phyloP scores from a whole-genome alignment of 2,113 vertebrate genomes.

The Ranitomeya imitator region DNA sequence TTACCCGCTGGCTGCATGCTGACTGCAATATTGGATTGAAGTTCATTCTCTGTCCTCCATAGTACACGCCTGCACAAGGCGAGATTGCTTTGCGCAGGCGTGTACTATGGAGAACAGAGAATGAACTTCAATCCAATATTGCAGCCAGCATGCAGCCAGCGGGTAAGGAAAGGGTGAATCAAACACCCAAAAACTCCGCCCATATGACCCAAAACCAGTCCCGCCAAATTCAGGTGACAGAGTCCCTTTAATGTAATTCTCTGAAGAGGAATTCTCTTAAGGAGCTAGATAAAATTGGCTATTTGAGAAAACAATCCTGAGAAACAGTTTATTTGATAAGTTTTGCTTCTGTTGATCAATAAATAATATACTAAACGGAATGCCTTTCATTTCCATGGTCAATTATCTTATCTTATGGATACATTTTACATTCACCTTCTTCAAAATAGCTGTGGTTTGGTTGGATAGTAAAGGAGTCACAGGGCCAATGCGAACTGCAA shows the following conservation, averaged over 20 bases:
- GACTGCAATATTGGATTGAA: no score
- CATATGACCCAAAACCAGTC: no score
- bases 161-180: no score
- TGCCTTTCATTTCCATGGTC: slow-evolving; percentile 17
- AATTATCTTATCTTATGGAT: neutral
- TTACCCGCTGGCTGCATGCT: no score
- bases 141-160: no score
- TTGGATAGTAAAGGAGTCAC: neutral
- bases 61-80: no score
- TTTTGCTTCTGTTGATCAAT: slow-evolving; percentile 44
- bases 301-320: slow-evolving; percentile 18
- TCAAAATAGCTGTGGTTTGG: neutral
- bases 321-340: slow-evolving; percentile 21
- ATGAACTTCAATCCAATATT: no score
- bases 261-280: slow-evolving; percentile 27
- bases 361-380: slow-evolving; percentile 24
- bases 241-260: slow-evolving; percentile 18
- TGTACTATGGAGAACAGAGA: no score
- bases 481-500: neutral
- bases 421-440: neutral
- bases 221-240: no score
- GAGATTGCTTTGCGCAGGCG: no score
- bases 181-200: no score
- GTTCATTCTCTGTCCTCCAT: no score
- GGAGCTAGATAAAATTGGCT: slow-evolving; percentile 19